A percentile compares a stretch with the other conserved stretches of the same genome.
These are phyloP conservation scores for Marronus borbonicus DNA, from an alignment of 2,888 invertebrate genomes.

Conservation along the genomic window DNA sequence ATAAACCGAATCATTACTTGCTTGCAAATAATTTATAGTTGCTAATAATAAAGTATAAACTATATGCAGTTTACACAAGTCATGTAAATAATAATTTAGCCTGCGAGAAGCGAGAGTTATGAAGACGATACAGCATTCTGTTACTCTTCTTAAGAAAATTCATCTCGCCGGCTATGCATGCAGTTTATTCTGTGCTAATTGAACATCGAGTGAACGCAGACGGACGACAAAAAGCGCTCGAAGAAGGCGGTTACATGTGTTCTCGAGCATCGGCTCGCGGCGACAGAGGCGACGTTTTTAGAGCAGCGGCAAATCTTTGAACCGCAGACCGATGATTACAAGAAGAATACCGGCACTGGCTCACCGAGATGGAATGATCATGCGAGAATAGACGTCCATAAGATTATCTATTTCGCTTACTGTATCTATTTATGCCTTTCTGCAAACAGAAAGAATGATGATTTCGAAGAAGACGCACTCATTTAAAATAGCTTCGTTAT, in stretches of 20 bases:
- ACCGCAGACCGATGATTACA: slow-evolving; percentile 55
- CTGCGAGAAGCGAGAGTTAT: slow-evolving; percentile 20
- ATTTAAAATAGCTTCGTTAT: background rate
- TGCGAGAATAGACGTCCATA: slow-evolving; percentile 52
- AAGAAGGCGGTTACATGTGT: slow-evolving; percentile 65
- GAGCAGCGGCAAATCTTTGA: slow-evolving; percentile 61
- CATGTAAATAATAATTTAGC: slow-evolving; percentile 43
- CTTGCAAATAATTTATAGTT: slow-evolving; percentile 15
- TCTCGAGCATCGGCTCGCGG: slow-evolving; percentile 62
- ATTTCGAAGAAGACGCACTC: background rate
- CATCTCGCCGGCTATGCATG: slow-evolving; percentile 36
- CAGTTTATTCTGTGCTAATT: slow-evolving; percentile 59
- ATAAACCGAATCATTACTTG: slow-evolving; percentile 27
- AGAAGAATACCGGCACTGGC: slow-evolving; percentile 49
- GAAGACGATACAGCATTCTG: slow-evolving; percentile 22
- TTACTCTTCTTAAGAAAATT: slow-evolving; percentile 22
- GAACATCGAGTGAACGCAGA: slow-evolving; percentile 60
- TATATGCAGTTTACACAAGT: slow-evolving; percentile 32
- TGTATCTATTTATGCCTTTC: slow-evolving; percentile 8
- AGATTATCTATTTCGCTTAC: slow-evolving; percentile 47
- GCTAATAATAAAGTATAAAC: slow-evolving; percentile 31
- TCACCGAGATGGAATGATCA: slow-evolving; percentile 53
- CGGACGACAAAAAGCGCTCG: slow-evolving; percentile 61
- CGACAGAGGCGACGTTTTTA: slow-evolving; percentile 63
- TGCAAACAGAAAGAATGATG: background rate